Evolutionary conservation across 2,797 vertebrate genomes (phyloP), one percentile per base, ranked within the genome.

Genomic region (Pipistrellus nathusii): DNA sequence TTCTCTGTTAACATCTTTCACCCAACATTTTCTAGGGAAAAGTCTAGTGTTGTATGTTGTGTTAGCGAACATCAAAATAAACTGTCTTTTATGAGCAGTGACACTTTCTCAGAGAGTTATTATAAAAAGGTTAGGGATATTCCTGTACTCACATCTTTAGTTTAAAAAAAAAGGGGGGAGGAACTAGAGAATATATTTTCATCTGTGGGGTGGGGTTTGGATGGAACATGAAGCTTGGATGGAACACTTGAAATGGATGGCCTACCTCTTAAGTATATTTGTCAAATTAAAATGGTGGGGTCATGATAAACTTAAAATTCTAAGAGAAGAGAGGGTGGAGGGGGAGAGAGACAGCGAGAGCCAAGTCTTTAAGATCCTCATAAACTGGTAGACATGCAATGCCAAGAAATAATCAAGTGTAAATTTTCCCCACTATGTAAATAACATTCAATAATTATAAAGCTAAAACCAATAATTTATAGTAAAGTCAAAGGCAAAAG

Each of bases 401-500:
- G 66, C 17, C 51, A 93, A 75, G n/a, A 71, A 86, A 88, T 86
- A 85, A 59, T 17, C 44, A 88, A 88, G 14, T 68, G 8, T 85
- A 14, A 90, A 71, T 2, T 95, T 78, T 90, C 13, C 48, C 23
- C 53, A 88, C 35, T 94, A 82, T 76, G 25, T 35, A 89, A 75
- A 75, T 5, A 92, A 87, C 44, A 93, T 69, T 85, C 51, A 92
- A 68, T 80, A 87, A 83, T 57, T 85, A 69, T 23, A 80, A 85
- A 95, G 44, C 9, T 64, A 71, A 92, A 91, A 93, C 14, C 15
- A 83, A n/a, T 8, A 48, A 57, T 69, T 66, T 69, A 85, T 44
- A 86, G 75, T 91, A 81, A 89, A 85, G 32, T 48, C n/a, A 94
- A 91, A 93, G 88, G 59, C 84, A 82, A 75, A 93, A 92, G 30